These are phyloP conservation scores for Hippolais icterina DNA, from an alignment of 2,113 vertebrate species.

Conservation along the genomic window DNA sequence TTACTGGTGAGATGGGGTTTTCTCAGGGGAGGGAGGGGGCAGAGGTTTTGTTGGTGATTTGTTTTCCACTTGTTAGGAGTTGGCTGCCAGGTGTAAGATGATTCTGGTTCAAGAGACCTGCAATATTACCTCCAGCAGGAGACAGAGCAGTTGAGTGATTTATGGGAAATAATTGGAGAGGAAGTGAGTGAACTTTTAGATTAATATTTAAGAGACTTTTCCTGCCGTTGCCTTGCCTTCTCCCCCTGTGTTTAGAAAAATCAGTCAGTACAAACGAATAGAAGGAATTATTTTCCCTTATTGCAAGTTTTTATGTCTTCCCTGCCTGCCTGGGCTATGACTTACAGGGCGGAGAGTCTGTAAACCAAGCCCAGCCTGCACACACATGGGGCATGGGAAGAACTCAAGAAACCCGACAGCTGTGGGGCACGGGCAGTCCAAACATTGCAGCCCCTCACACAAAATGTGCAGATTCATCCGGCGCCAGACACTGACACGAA, in stretches of 20 bases:
- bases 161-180: background rate
- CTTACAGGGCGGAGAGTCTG: background rate
- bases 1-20: background rate
- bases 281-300: background rate
- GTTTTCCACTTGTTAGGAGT: background rate
- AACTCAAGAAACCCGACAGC: background rate
- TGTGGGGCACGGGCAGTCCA: background rate
- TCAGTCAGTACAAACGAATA: background rate
- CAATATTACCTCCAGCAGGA: background rate
- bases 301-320: background rate
- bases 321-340: background rate
- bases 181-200: background rate
- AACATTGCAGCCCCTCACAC: background rate
- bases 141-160: background rate
- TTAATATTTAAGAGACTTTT: background rate
- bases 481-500: background rate
- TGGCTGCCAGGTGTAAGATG: background rate
- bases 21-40: background rate
- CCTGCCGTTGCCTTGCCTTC: background rate
- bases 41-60: background rate
- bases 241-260: background rate
- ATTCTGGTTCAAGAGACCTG: background rate
- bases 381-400: background rate
- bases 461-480: conserved; percentile 32
- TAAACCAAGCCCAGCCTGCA: background rate